Evolutionary conservation across 2,797 vertebrate species (phyloP), one percentile per base, ranked within the genome.

Genomic region (Enteromius afrohamiltoni): DNA sequence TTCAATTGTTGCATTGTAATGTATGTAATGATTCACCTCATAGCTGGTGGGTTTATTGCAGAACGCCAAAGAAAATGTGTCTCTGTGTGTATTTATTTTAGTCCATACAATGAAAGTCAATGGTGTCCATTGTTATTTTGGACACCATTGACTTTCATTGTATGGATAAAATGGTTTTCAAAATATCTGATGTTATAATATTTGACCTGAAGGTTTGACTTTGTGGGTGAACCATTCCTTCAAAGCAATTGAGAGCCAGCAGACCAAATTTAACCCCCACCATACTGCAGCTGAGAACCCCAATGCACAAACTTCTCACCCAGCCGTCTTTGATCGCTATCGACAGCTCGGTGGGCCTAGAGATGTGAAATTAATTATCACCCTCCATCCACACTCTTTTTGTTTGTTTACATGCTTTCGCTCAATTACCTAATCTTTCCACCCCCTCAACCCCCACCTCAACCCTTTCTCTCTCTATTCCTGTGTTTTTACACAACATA

Each of bases 301-400:
- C 29, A 73, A 21, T 71, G 42, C 21, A 75, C 55, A 34, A 68
- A 13, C 19, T 62, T 55, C 10, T 40, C 6, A 13, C 45, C 42
- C 80, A 67, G 69, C 45, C 67, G 14, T 1, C 23, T 73, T 73
- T 49, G 55, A 49, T 67, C 60, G 1, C 31, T 40, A 75, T 76
- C 31, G 21, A 75, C 58, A 75, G n/a, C 42, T 65, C 3, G 11
- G 34, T 74, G 26, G 5, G 21, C 55, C 29, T 16, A 64, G 42
- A 70, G 37, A 82, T 82, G 31, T 62, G n/a, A 76, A 75, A 75
- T 58, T 14, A 29, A 76, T 82, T 75, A 75, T 76, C 47, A 51
- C 55, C 55, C 29, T 74, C 47, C 17, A 53, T 70, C 49, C 34
- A 64, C 40, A 34, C 55, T 64, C 78, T 55, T 58, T 45, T 17